Evolutionary conservation across 2,113 vertebrate species (phyloP).

Genomic region (Rhinopomastus cyanomelas): DNA sequence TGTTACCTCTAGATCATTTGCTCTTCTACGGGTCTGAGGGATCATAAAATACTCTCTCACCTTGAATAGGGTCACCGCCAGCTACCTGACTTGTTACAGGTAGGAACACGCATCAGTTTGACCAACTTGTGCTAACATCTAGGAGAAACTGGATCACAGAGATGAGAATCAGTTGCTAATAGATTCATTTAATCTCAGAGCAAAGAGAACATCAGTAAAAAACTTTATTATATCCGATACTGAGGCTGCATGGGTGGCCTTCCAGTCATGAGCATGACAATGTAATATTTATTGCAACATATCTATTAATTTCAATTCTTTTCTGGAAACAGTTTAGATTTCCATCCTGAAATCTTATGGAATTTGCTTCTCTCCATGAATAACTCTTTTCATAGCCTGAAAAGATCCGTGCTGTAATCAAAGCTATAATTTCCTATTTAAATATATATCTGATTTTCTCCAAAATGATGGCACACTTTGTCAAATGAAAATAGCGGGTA

Average conservation of each 20-base stretch:
- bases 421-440: constrained; percentile 20
- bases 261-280: not conserved
- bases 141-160: not conserved
- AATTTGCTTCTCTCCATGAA: constrained; percentile 4
- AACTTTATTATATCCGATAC: not conserved
- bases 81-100: not conserved
- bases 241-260: not conserved
- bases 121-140: not conserved
- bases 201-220: not conserved
- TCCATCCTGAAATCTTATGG: not conserved
- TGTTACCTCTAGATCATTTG: not conserved
- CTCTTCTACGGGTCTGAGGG: not conserved
- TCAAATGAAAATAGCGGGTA: constrained; percentile 38
- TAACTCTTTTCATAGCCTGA: constrained; percentile 12
- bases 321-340: constrained; percentile 28
- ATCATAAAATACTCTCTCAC: not conserved
- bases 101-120: not conserved
- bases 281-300: constrained; percentile 5
- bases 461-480: constrained; percentile 35
- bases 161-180: not conserved
- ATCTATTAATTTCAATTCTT: constrained; percentile 24
- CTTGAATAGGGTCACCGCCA: not conserved
- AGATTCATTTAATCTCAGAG: not conserved
- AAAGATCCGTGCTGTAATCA: constrained; percentile 23
- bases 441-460: constrained; percentile 15